phyloP scores from a whole-genome alignment of 2,113 vertebrate genomes.

The Etia nguti region DNA sequence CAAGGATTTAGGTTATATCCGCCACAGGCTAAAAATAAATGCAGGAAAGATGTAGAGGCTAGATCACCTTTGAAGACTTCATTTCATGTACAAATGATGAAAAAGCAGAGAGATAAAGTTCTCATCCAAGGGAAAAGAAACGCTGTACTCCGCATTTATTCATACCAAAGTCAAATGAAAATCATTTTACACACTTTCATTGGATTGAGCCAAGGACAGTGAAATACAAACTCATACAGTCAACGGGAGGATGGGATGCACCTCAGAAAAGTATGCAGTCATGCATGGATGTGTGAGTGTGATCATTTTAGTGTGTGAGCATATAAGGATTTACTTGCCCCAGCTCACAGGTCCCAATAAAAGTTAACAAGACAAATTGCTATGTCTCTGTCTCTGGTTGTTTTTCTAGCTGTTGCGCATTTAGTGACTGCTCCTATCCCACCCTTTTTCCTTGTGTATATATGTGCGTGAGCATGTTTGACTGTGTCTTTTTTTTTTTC shows the following conservation, averaged over 20 bases:
- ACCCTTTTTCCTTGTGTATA: slow-evolving; percentile 2
- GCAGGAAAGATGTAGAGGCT: slow-evolving; percentile 16
- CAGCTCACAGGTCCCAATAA: slow-evolving; percentile 31
- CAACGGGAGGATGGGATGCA: not conserved
- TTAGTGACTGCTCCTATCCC: slow-evolving; percentile 11
- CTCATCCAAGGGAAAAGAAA: slow-evolving; percentile 1
- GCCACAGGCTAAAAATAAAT: slow-evolving; percentile 55
- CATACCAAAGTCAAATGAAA: slow-evolving; percentile 32
- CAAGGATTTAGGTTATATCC: slow-evolving; percentile 54
- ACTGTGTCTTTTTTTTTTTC: not conserved
- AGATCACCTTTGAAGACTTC: slow-evolving; percentile 42
- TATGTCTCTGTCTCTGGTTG: slow-evolving; percentile 16
- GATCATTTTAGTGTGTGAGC: not conserved
- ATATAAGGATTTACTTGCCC: slow-evolving; percentile 25
- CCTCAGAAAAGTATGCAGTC: not conserved
- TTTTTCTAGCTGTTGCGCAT: slow-evolving; percentile 53
- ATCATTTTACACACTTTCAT: not conserved
- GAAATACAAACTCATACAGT: not conserved
- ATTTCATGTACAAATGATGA: slow-evolving; percentile 14
- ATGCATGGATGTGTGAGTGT: not conserved
- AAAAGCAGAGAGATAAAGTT: slow-evolving; percentile 14
- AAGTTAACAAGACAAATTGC: slow-evolving; percentile 54
- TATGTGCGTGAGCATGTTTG: not conserved
- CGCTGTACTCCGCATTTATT: slow-evolving; percentile 17
- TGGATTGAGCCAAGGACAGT: not conserved